Evolutionary conservation across 2,797 vertebrate genomes (phyloP).

Genomic region (Gephyroberyx darwinii): DNA sequence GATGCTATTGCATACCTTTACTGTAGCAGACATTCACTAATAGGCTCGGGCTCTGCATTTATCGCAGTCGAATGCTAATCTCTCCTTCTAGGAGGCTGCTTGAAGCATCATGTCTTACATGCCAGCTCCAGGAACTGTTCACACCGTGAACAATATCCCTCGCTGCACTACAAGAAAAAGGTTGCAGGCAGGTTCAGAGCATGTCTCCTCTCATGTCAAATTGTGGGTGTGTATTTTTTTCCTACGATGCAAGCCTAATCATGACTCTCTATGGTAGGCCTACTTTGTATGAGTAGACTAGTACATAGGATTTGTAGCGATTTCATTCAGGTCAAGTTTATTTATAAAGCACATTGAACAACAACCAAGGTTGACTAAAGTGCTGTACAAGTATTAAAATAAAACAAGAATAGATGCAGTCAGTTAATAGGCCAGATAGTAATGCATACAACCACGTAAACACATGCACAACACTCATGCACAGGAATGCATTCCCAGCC

Average conservation of each 20-base stretch:
- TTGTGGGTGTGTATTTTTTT: not conserved
- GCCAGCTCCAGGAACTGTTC: conserved; percentile 23
- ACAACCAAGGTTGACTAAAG: no score
- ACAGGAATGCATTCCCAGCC: no score
- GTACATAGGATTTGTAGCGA: not conserved
- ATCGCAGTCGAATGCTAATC: conserved; percentile 27
- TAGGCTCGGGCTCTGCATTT: conserved; percentile 15
- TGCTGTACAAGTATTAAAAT: no score
- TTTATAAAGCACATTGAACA: no score
- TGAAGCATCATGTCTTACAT: conserved; percentile 39
- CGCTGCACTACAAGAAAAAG: conserved; percentile 3
- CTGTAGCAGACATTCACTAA: conserved; percentile 23
- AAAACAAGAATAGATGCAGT: no score
- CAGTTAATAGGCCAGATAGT: no score
- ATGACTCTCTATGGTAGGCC: not conserved
- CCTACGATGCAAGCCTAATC: not conserved
- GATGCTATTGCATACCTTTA: conserved; percentile 7
- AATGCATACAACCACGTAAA: no score
- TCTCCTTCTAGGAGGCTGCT: conserved; percentile 35
- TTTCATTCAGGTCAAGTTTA: not conserved
- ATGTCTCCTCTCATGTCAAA: conserved; percentile 1
- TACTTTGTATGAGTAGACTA: not conserved
- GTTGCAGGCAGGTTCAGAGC: conserved; percentile 12
- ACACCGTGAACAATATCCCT: conserved; percentile 28
- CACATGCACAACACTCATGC: no score